These are phyloP conservation scores for Calephelis perditalis DNA, from an alignment of 2,888 invertebrate species.

Conservation along the genomic window DNA sequence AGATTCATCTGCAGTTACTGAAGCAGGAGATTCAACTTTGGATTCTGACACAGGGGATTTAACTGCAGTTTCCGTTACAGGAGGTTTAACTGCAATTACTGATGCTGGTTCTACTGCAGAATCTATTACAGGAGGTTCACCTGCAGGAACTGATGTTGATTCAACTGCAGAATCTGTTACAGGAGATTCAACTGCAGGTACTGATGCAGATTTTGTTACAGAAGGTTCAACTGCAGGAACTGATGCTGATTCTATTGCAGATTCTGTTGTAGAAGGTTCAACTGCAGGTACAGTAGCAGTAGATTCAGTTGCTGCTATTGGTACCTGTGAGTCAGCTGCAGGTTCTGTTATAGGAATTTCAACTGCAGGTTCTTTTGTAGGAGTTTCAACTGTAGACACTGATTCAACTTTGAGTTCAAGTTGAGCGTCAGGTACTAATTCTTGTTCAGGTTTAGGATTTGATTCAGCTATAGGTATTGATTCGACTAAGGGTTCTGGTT, in stretches of 20 bases:
- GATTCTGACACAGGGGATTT: conserved; percentile 5
- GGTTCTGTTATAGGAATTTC: neutral
- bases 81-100: neutral
- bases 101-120: neutral
- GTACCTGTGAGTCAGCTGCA: neutral
- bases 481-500: neutral
- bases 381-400: neutral
- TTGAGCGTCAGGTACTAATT: neutral
- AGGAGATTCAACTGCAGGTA: neutral
- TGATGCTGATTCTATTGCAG: neutral
- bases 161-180: neutral
- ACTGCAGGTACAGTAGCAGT: neutral
- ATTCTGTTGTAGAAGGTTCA: neutral
- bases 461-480: neutral
- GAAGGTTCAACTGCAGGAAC: neutral
- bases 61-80: neutral
- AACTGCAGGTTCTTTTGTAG: neutral
- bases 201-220: neutral
- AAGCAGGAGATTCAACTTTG: conserved; percentile 16
- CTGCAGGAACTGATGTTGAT: neutral
- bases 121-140: neutral
- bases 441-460: neutral
- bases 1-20: neutral
- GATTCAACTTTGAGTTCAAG: neutral
- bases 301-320: neutral